Base-by-base conservation (phyloP, 2,113 vertebrate species). In the Urocolius indicus region DNA sequence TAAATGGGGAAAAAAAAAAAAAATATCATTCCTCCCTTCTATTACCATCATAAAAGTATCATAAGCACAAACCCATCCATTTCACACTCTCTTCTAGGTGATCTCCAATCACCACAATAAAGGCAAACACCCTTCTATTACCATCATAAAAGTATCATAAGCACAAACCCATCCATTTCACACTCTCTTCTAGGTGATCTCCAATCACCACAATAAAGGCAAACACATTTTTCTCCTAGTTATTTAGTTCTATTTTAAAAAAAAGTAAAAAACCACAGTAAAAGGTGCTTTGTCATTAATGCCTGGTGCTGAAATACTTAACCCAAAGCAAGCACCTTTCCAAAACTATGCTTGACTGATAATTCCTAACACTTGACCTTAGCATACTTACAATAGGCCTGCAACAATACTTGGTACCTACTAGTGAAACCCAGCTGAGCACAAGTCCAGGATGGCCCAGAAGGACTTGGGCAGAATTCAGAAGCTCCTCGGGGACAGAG, bases 201-300 rank as follows among this genome's bases (percentile, higher is more conserved):
- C 83, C 1, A 0, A 77, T 55, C 68, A 88, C 55, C 7, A 30
- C 22, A 49, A 12, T 11, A 34, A 59, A 63, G 26, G 10, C 45
- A 61, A 75, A 84, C 34, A 67, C 12, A 51, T 91, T 93, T 71
- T 91, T 74, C 69, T 87, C 41, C 9, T 16, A 61, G 12, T 75
- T 93, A 91, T 71, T 87, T 78, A 84, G 46, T 20, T 69, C n/a
- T 29, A 73, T 32, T 36, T 69, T 10, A n/a, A 54, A 23, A 41
- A 11, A 66, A 77, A 57, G 17, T 32, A 29, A 36, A 6, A 24
- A 62, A 63, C 17, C 10, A 46, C 32, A 85, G 41, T 16, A 27
- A 76, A 93, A 87, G 51, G 51, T 94, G 86, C 76, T 94, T 83
- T 90, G 76, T 88, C 86, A 97, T 81, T 93, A 90, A 26, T 72